Evolutionary conservation across 2,888 invertebrate genomes (phyloP).

Genomic region (Noctua janthina): DNA sequence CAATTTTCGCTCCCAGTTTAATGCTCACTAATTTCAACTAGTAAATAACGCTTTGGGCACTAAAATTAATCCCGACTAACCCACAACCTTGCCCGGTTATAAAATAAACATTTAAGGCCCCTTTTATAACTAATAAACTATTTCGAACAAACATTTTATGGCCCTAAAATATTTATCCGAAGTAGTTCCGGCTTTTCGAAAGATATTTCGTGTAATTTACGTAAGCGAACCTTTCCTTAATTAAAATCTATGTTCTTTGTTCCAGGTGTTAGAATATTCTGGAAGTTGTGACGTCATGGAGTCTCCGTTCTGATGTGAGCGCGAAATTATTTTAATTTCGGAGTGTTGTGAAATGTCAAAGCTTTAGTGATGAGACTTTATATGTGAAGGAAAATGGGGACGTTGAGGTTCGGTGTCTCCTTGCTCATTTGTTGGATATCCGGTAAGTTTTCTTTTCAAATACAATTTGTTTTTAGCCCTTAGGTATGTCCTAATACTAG

Average conservation of each 20-base stretch:
- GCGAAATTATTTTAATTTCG: constrained; percentile 47
- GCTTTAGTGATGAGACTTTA: constrained; percentile 64
- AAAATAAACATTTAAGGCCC: constrained; percentile 62
- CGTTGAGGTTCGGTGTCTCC: constrained; percentile 73
- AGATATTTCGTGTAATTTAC: constrained; percentile 65
- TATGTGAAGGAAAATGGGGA: constrained; percentile 79
- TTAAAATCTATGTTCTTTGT: constrained; percentile 78
- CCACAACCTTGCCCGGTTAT: constrained; percentile 57
- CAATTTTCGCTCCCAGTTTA: constrained; percentile 48
- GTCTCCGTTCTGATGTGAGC: constrained; percentile 56
- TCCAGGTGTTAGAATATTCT: constrained; percentile 74
- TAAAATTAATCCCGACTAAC: constrained; percentile 61
- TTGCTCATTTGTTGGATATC: constrained; percentile 81
- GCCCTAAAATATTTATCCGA: constrained; percentile 67
- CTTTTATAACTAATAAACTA: constrained; percentile 68
- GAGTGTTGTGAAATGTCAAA: constrained; percentile 53
- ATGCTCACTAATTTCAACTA: constrained; percentile 56
- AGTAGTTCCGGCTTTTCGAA: constrained; percentile 55
- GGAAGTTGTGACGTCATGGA: constrained; percentile 63
- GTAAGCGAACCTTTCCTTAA: constrained; percentile 50
- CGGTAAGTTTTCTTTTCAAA: constrained; percentile 74
- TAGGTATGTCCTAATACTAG: neutral
- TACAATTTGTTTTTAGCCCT: neutral
- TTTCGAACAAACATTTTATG: constrained; percentile 64
- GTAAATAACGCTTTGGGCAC: constrained; percentile 55